These are phyloP conservation scores for Capra hircus DNA, from an alignment of 2,113 vertebrate genomes.

Conservation along the genomic window DNA sequence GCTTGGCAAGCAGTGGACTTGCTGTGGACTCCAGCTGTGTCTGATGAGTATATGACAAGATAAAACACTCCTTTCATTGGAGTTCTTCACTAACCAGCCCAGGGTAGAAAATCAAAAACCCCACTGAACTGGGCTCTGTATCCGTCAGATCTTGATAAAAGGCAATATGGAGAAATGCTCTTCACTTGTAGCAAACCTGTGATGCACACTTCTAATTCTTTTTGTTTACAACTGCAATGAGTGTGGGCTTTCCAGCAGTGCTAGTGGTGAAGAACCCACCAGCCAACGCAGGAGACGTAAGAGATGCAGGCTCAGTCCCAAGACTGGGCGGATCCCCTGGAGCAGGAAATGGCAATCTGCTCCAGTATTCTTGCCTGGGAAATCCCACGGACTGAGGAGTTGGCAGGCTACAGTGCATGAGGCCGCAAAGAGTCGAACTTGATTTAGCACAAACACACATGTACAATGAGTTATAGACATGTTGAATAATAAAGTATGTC, in stretches of 20 bases:
- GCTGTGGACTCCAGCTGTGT: background rate
- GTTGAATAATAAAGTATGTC: background rate
- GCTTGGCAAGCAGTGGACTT: background rate
- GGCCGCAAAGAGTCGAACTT: background rate
- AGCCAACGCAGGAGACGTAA: background rate
- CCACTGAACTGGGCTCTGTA: background rate
- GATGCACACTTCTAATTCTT: background rate
- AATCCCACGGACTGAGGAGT: background rate
- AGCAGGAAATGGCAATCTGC: background rate
- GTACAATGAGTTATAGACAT: background rate
- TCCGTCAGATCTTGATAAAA: background rate
- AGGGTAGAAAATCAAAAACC: background rate
- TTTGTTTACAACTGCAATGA: background rate
- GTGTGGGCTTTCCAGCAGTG: background rate
- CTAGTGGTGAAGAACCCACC: background rate
- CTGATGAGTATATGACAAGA: constrained; percentile 46
- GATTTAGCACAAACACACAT: background rate
- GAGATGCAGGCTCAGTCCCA: background rate
- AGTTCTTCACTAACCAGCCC: background rate
- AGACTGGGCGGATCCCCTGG: background rate
- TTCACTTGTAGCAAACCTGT: constrained; percentile 1
- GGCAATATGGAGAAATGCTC: background rate
- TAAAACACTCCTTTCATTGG: background rate
- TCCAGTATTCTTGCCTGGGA: background rate
- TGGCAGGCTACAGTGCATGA: background rate